These are phyloP conservation scores for Stegostoma tigrinum DNA, from an alignment of 2,113 vertebrate species.

Conservation along the genomic window DNA sequence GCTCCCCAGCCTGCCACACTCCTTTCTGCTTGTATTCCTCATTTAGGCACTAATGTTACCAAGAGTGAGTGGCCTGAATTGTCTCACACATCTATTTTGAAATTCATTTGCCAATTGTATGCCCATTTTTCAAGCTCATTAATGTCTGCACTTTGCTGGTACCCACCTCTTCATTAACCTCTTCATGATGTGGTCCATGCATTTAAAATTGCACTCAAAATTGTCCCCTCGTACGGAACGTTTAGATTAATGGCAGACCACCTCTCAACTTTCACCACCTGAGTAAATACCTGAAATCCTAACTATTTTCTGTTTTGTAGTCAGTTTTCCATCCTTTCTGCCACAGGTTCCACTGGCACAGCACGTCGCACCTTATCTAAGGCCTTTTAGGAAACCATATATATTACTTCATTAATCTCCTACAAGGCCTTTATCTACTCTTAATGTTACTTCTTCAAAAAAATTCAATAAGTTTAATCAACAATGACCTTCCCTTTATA, in stretches of 20 bases:
- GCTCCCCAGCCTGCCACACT: not conserved
- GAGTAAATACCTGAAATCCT: not conserved
- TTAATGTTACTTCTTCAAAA: not conserved
- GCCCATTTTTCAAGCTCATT: not conserved
- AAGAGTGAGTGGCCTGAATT: no score
- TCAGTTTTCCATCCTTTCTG: not conserved
- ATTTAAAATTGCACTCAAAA: not conserved
- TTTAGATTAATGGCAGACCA: not conserved
- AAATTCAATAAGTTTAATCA: constrained; percentile 25
- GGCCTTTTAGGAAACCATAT: not conserved
- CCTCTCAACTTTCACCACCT: not conserved
- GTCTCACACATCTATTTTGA: not conserved
- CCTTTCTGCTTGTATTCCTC: not conserved
- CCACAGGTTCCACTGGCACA: not conserved
- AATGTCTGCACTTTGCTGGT: not conserved
- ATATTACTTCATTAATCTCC: not conserved
- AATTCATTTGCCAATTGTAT: not conserved
- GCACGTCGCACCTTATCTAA: not conserved
- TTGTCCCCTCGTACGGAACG: not conserved
- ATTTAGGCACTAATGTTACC: not conserved
- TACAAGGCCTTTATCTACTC: not conserved
- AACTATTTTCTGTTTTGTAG: not conserved
- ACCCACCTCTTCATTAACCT: not conserved
- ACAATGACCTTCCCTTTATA: not conserved
- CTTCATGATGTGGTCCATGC: not conserved